Evolutionary conservation across 2,888 invertebrate genomes (phyloP).

Genomic region (Deroplatys truncata): DNA sequence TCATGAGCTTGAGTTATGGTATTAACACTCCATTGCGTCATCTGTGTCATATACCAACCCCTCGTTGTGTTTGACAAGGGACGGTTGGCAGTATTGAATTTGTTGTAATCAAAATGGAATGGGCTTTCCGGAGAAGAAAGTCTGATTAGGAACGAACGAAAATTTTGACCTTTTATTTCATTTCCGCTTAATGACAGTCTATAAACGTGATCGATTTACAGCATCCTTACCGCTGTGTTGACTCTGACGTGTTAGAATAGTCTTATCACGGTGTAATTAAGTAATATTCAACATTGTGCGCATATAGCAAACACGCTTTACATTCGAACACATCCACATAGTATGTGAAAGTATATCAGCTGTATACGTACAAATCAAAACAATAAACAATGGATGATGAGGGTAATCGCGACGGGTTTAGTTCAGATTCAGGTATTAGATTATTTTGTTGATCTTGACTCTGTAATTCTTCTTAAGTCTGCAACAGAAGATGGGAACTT

Average conservation of each 20-base stretch:
- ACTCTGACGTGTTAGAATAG: background rate
- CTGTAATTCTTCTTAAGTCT: background rate
- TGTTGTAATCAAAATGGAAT: too few species aligned
- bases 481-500: conserved; percentile 21
- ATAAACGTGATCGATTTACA: background rate
- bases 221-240: background rate
- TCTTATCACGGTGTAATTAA: background rate
- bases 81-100: too few species aligned
- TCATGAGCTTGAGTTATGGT: too few species aligned
- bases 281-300: background rate
- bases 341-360: background rate
- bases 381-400: background rate
- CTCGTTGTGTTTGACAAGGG: too few species aligned
- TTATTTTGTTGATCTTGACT: background rate
- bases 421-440: conserved; percentile 11
- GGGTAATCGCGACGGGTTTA: background rate
- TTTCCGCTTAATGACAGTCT: background rate
- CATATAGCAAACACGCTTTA: background rate
- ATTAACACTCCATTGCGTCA: too few species aligned
- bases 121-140: too few species aligned
- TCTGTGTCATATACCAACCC: too few species aligned
- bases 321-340: background rate
- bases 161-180: background rate
- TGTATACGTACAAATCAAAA: background rate
- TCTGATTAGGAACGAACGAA: background rate